Conservation (phyloP, 2,888 invertebrate genomes). For the Drosophila limbata region DNA sequence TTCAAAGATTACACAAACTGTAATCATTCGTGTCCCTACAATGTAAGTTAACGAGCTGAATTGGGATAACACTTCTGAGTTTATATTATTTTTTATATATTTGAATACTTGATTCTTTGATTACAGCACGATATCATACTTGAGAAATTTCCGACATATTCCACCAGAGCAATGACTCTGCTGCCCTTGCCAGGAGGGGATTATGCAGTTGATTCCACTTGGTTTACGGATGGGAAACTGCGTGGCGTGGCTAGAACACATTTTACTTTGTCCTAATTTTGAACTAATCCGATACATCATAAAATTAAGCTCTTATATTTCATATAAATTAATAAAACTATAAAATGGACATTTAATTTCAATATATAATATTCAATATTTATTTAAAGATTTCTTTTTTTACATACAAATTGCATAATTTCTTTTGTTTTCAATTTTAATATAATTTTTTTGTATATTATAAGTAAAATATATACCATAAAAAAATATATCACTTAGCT, state of each 20-base stretch:
- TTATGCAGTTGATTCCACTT: not conserved
- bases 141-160: constrained; percentile 14
- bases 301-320: too few species aligned
- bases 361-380: not conserved
- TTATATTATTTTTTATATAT: not conserved
- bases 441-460: too few species aligned
- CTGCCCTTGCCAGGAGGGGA: constrained; percentile 2
- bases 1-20: constrained; percentile 21
- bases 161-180: not conserved
- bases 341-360: not conserved
- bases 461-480: too few species aligned
- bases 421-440: too few species aligned
- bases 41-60: not conserved
- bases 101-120: not conserved
- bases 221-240: not conserved
- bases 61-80: too few species aligned
- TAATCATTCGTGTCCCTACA: constrained; percentile 18
- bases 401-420: too few species aligned
- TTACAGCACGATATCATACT: constrained; percentile 22
- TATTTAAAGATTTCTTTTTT: too few species aligned
- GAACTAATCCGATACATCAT: not conserved
- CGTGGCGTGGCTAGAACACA: not conserved
- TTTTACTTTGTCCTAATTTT: not conserved
- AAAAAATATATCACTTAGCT: too few species aligned
- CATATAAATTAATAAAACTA: not conserved